A percentile compares a stretch with the other conserved stretches of the same genome.
phyloP scores from a whole-genome alignment of 2,797 vertebrate species.

The Gymnodraco acuticeps region DNA sequence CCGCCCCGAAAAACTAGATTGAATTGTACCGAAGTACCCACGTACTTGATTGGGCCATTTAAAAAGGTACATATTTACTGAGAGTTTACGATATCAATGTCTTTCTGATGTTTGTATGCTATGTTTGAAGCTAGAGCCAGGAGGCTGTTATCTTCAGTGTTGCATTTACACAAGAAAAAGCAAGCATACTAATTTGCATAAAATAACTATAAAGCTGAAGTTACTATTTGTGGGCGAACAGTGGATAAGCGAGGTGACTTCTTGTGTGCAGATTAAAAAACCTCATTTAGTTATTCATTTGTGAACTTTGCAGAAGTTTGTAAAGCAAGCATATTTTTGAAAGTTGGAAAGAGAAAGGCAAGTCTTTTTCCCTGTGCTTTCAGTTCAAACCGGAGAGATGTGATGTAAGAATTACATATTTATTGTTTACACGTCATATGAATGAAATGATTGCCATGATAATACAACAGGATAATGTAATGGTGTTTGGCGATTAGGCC shows the following conservation, averaged over 20 bases:
- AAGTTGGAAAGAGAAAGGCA: neutral
- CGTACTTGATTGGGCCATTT: neutral
- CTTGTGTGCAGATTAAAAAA: neutral
- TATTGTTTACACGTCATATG: too few species aligned
- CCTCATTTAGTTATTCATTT: neutral
- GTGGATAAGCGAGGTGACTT: neutral
- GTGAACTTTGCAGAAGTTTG: neutral
- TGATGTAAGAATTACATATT: too few species aligned
- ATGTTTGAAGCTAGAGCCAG: neutral
- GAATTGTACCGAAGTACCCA: neutral
- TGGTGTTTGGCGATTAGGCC: too few species aligned
- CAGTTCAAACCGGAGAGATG: too few species aligned
- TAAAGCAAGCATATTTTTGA: neutral
- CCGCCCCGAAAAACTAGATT: neutral
- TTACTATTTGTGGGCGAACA: neutral
- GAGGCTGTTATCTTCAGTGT: neutral
- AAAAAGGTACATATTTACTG: neutral
- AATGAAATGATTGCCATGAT: too few species aligned
- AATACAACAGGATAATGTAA: too few species aligned
- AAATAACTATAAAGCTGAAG: neutral
- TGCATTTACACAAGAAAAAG: neutral
- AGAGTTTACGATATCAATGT: too few species aligned
- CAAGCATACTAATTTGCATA: too few species aligned
- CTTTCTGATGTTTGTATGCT: neutral
- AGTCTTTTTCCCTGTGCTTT: neutral